Conservation (phyloP, 2,113 vertebrate genomes). For the Eudyptes chrysolophus region DNA sequence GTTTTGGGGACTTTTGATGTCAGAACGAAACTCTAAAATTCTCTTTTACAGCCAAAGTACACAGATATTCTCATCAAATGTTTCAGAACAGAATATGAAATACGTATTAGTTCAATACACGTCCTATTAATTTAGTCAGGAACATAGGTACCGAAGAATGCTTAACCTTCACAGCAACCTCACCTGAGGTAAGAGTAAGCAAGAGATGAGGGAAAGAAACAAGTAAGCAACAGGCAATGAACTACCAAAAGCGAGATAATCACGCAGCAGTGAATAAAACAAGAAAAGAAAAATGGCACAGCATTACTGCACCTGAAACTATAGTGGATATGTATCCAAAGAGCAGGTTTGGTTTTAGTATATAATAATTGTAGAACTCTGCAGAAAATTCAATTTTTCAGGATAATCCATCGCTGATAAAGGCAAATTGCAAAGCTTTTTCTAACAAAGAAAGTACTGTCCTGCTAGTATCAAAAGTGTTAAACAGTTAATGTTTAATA, state of each 20-base stretch:
- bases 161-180: not conserved
- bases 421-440: not conserved
- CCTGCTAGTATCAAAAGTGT: not conserved
- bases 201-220: not conserved
- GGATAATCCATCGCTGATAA: not conserved
- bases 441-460: not conserved
- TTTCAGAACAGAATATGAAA: not conserved
- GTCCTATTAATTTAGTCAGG: not conserved
- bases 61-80: not conserved
- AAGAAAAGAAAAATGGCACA: not conserved
- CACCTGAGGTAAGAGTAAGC: not conserved
- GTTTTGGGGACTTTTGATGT: not conserved
- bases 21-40: not conserved
- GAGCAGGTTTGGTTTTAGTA: not conserved
- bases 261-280: not conserved
- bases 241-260: not conserved
- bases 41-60: not conserved
- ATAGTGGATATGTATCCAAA: not conserved
- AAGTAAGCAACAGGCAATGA: not conserved
- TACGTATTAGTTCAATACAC: not conserved
- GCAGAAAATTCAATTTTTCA: not conserved
- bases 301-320: not conserved
- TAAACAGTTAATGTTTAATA: not conserved
- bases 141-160: not conserved
- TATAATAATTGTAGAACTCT: not conserved